A percentile compares a stretch with the other conserved stretches of the same genome.
Evolutionary conservation across 2,888 invertebrate species (phyloP).

Genomic region (Phaedon cochleariae): DNA sequence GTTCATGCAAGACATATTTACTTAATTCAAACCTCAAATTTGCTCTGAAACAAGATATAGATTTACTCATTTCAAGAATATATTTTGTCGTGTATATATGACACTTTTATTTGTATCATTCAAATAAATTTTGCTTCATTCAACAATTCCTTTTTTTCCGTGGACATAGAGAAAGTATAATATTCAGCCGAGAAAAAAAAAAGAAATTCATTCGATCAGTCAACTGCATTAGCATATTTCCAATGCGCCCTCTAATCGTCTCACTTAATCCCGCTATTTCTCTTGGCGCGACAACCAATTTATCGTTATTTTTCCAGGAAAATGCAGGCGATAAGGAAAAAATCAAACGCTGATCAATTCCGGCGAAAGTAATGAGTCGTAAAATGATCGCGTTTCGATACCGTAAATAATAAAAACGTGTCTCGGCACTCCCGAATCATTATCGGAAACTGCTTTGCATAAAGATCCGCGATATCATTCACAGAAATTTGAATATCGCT

Average conservation of each 20-base stretch:
- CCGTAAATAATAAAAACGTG: conserved; percentile 61
- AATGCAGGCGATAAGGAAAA: conserved; percentile 43
- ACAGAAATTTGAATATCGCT: conserved; percentile 52
- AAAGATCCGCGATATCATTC: conserved; percentile 59
- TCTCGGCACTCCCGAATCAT: conserved; percentile 56
- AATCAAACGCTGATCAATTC: conserved; percentile 59
- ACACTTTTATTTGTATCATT: too few species aligned
- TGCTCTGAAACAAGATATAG: too few species aligned
- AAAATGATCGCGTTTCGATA: conserved; percentile 61
- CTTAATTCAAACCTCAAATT: too few species aligned
- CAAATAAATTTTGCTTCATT: too few species aligned
- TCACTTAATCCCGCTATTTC: conserved; percentile 5
- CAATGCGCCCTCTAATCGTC: background rate
- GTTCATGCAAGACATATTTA: too few species aligned
- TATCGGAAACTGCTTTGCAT: conserved; percentile 63
- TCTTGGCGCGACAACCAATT: conserved; percentile 23
- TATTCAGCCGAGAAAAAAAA: too few species aligned
- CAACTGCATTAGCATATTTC: conserved; percentile 10
- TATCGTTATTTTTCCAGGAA: conserved; percentile 34
- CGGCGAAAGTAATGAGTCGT: conserved; percentile 61
- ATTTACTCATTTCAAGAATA: too few species aligned
- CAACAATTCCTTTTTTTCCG: too few species aligned
- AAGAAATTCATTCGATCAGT: too few species aligned
- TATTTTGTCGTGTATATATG: too few species aligned
- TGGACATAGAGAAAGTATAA: too few species aligned